Base-by-base conservation (phyloP, 1,140 invertebrate genomes). In the Armadillidium nasatum region DNA sequence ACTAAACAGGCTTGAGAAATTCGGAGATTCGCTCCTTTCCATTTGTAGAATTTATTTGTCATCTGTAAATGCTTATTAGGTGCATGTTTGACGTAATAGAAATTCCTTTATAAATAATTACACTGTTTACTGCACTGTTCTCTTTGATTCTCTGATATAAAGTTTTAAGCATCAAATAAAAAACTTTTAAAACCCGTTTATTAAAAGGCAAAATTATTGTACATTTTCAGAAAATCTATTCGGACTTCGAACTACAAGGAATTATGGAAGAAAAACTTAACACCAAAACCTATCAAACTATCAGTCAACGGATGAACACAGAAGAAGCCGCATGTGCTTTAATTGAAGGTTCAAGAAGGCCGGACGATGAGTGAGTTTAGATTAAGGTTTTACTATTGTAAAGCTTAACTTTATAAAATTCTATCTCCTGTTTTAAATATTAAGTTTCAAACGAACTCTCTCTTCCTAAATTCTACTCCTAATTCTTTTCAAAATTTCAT, bases 251-350 rank as follows among this genome's bases (percentile, higher is more conserved):
- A 86, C 89, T 99, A 73, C 97, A 99, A 88, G 97, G 97, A 77
- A 95, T 99, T 21, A 94, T 96, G 84, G 97, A 99, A 83, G 96
- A 99, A 84, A 95, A 95, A 86, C 86, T 99, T n/a, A 97, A 98
- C 87, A 95, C 93, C 68, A 97, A 97, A 88, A 91, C 91, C 82
- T 99, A 99, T 89, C 94, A 97, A 86, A 92, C 91, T 70, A 92
- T 99, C 82, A 91, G 91, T 74, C 91, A 92, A 82, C 89, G 97
- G 82, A 94, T 99, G 91, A 93, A 97, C 86, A 95, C 97, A 15
- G 96, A 98, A 86, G 95, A 98, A 87, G 95, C 95, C 70, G 95
- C 94, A 68, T 95, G 94, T 88, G 92, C 93, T 79, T 87, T 96
- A 80, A 90, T 92, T 46, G 91, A 94, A 87, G 91, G 91, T 76